These are phyloP conservation scores for Orthosia incerta DNA, from an alignment of 2,888 invertebrate species.

Conservation along the genomic window DNA sequence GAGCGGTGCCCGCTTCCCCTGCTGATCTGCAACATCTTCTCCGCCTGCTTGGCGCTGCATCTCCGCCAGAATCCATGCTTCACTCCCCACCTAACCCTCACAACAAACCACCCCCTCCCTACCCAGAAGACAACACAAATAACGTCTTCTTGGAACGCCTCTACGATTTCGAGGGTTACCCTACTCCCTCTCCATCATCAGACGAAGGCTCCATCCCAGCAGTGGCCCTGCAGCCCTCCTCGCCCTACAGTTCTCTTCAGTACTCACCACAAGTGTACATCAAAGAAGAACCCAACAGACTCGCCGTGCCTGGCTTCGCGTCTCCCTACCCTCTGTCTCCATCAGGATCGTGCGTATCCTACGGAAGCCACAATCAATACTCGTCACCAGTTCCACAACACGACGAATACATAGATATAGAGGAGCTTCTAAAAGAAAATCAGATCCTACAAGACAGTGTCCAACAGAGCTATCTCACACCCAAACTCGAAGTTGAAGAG, in stretches of 20 bases:
- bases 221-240: conserved; percentile 90
- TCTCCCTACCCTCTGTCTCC: conserved; percentile 91
- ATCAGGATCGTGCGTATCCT: conserved; percentile 90
- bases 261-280: conserved; percentile 83
- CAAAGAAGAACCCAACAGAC: conserved; percentile 90
- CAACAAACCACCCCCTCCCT: conserved; percentile 86
- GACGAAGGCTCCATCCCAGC: conserved; percentile 91
- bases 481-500: conserved; percentile 90
- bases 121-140: conserved; percentile 81
- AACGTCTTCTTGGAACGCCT: conserved; percentile 84
- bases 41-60: conserved; percentile 88
- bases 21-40: conserved; percentile 88
- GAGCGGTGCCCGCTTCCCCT: conserved; percentile 91
- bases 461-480: conserved; percentile 85
- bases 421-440: conserved; percentile 91
- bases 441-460: conserved; percentile 88
- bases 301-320: conserved; percentile 88
- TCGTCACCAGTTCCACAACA: conserved; percentile 90
- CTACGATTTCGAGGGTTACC: conserved; percentile 89
- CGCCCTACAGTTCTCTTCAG: conserved; percentile 86
- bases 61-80: conserved; percentile 88
- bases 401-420: conserved; percentile 92
- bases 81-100: conserved; percentile 86
- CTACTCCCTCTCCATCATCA: conserved; percentile 88
- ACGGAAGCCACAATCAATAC: conserved; percentile 91